Evolutionary conservation across 2,113 vertebrate genomes (phyloP).

Genomic region (Seriola quinqueradiata): DNA sequence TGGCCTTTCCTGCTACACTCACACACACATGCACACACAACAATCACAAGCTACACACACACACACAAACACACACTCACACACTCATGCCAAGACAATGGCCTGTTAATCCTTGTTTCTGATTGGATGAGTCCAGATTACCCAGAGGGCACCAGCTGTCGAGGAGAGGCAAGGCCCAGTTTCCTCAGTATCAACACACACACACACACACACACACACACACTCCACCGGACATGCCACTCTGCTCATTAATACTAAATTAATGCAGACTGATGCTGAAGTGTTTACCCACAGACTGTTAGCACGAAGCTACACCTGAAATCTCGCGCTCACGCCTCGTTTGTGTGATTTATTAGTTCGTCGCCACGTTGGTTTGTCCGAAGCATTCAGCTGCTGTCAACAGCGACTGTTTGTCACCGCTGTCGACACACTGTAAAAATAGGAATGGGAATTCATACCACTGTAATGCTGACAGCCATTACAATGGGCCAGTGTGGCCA

Average conservation of each 20-base stretch:
- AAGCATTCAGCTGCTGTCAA: slow-evolving; percentile 35
- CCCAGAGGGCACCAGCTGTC: slow-evolving; percentile 84
- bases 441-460: slow-evolving; percentile 45
- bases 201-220: slow-evolving; percentile 24
- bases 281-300: neutral
- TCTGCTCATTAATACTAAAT: slow-evolving; percentile 16
- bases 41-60: slow-evolving; percentile 25
- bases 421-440: slow-evolving; percentile 64
- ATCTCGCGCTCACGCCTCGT: neutral
- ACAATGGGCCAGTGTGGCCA: neutral
- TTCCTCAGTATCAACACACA: slow-evolving; percentile 58
- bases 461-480: slow-evolving; percentile 34
- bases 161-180: slow-evolving; percentile 74
- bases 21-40: slow-evolving; percentile 18
- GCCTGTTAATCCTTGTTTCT: slow-evolving; percentile 78
- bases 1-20: slow-evolving; percentile 59
- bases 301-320: slow-evolving; percentile 7
- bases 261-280: slow-evolving; percentile 13
- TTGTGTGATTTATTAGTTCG: slow-evolving; percentile 22
- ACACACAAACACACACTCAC: slow-evolving; percentile 39
- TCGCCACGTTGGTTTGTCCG: neutral
- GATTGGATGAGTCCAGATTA: slow-evolving; percentile 80
- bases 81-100: slow-evolving; percentile 79
- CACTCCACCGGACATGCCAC: slow-evolving; percentile 8
- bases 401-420: slow-evolving; percentile 25